Conservation (phyloP, 2,888 invertebrate species). For the Cerastis leucographa region DNA sequence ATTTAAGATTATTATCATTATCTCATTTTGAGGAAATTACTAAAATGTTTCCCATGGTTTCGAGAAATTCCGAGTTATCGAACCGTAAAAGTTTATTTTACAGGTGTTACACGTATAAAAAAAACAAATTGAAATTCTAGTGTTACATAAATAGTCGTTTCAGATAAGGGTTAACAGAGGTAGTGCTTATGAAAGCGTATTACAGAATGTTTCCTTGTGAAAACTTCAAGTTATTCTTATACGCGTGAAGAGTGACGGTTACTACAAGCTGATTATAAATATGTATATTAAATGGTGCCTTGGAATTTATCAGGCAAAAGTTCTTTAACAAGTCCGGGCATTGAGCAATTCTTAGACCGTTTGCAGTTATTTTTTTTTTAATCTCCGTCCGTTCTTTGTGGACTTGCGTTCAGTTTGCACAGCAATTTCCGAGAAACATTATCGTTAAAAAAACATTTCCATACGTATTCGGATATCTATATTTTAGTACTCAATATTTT, state of each 20-base stretch:
- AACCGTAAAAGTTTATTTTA: constrained; percentile 51
- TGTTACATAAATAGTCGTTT: constrained; percentile 38
- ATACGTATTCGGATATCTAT: constrained; percentile 25
- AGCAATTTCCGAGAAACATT: constrained; percentile 52
- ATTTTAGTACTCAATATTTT: constrained; percentile 46
- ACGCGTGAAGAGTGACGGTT: neutral
- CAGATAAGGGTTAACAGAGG: constrained; percentile 42
- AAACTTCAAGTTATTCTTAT: neutral
- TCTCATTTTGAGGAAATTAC: constrained; percentile 26
- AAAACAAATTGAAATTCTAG: constrained; percentile 40
- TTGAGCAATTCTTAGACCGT: constrained; percentile 8
- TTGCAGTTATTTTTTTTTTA: constrained; percentile 26
- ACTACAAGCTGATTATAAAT: neutral
- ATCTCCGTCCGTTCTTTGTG: constrained; percentile 25
- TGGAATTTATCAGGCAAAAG: constrained; percentile 17
- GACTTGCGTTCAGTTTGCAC: constrained; percentile 38
- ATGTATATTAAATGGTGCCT: neutral
- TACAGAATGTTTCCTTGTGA: neutral
- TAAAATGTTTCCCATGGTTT: constrained; percentile 37
- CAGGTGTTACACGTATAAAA: constrained; percentile 34
- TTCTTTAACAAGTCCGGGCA: constrained; percentile 11
- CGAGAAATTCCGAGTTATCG: constrained; percentile 42
- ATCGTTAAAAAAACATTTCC: constrained; percentile 32
- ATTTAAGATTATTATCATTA: constrained; percentile 29
- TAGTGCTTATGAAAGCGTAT: constrained; percentile 7